A percentile compares a stretch with the other conserved stretches of the same genome.
Evolutionary conservation across 2,888 invertebrate species (phyloP).

Genomic region (Agrochola macilenta): DNA sequence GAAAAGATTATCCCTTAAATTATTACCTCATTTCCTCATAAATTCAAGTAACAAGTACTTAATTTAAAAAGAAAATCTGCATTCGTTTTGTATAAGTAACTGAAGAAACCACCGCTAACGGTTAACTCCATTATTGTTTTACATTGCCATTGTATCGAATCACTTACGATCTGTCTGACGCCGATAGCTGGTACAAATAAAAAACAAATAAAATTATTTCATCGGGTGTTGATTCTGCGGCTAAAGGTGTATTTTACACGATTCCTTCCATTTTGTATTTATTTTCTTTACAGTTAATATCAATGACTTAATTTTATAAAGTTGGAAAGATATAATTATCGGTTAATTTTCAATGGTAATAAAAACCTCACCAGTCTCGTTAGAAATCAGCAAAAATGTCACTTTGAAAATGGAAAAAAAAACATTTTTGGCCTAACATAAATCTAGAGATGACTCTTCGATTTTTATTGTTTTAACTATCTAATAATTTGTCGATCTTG

Average conservation of each 20-base stretch:
- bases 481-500: background rate
- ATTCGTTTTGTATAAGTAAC: background rate
- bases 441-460: background rate
- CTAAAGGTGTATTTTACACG: background rate
- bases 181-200: background rate
- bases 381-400: background rate
- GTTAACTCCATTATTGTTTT: background rate
- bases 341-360: background rate
- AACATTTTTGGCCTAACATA: background rate
- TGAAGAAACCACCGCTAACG: background rate
- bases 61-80: background rate
- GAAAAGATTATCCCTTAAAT: background rate
- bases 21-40: background rate
- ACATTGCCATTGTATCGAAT: constrained; percentile 14
- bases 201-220: constrained; percentile 8
- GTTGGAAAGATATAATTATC: background rate
- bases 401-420: background rate
- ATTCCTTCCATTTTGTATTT: background rate
- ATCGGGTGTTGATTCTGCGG: background rate
- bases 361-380: background rate
- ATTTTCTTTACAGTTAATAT: background rate
- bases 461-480: too few species aligned
- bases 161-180: background rate
- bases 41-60: background rate
- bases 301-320: background rate